phyloP scores from a whole-genome alignment of 2,888 invertebrate species.

The Venusia cambrica region DNA sequence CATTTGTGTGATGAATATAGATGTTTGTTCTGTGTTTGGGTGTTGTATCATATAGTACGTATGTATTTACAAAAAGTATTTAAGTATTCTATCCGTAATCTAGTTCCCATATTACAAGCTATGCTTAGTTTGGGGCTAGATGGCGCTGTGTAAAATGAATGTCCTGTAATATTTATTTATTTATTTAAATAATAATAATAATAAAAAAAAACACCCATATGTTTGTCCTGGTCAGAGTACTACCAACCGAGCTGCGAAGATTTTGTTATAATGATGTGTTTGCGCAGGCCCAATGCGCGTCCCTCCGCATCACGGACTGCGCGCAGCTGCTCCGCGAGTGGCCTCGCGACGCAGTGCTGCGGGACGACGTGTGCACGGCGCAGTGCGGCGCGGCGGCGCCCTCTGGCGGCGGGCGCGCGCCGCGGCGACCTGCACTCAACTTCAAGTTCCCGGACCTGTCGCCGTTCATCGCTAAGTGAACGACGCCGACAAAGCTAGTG shows the following conservation, averaged over 20 bases:
- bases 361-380: conserved; percentile 94
- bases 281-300: conserved; percentile 92
- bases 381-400: conserved; percentile 89
- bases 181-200: too few species aligned
- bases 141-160: too few species aligned
- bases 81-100: too few species aligned
- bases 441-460: conserved; percentile 90
- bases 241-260: conserved; percentile 1
- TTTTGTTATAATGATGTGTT: not conserved
- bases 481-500: not conserved
- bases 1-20: too few species aligned
- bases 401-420: conserved; percentile 45
- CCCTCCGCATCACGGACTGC: conserved; percentile 93
- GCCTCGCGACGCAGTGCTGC: conserved; percentile 89
- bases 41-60: too few species aligned
- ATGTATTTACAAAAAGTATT: too few species aligned
- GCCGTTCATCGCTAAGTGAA: conserved; percentile 83
- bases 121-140: too few species aligned
- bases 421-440: conserved; percentile 73
- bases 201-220: too few species aligned
- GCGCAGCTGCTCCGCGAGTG: conserved; percentile 90
- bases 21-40: too few species aligned
- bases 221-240: too few species aligned
- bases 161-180: too few species aligned
- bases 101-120: too few species aligned